Evolutionary conservation across 1,140 invertebrate genomes (phyloP).

Genomic region (Drosophila pandora): DNA sequence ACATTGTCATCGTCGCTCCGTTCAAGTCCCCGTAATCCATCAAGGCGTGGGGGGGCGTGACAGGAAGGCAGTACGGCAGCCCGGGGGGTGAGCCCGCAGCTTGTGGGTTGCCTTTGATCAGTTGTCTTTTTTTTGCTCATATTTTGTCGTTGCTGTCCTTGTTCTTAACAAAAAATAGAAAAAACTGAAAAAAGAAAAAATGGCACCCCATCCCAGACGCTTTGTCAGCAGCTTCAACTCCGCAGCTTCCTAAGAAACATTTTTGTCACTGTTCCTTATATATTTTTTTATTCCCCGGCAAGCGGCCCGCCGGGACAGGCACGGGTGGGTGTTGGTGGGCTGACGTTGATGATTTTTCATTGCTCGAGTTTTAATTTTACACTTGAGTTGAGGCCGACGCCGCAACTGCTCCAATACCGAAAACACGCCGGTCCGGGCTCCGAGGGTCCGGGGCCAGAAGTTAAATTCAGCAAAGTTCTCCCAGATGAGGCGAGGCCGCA

Average conservation of each 20-base stretch:
- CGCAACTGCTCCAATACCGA: constrained; percentile 22
- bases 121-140: constrained; percentile 63
- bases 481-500: constrained; percentile 3
- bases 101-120: constrained; percentile 74
- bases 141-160: constrained; percentile 46
- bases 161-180: neutral
- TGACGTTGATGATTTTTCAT: constrained; percentile 83
- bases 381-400: constrained; percentile 76
- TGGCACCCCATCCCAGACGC: constrained; percentile 18
- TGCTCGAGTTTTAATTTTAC: constrained; percentile 84
- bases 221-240: constrained; percentile 50
- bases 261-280: constrained; percentile 62
- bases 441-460: constrained; percentile 14
- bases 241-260: constrained; percentile 41
- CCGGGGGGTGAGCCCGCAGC: constrained; percentile 56
- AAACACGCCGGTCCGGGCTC: neutral
- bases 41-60: constrained; percentile 37
- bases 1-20: constrained; percentile 70
- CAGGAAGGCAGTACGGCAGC: neutral
- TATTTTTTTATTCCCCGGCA: constrained; percentile 28
- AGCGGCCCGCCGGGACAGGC: constrained; percentile 29
- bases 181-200: neutral
- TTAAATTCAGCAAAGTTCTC: constrained; percentile 9
- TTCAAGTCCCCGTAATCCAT: constrained; percentile 53
- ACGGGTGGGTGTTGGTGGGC: constrained; percentile 34